Conservation (phyloP, 2,113 vertebrate species). For the Crotalus viridis region DNA sequence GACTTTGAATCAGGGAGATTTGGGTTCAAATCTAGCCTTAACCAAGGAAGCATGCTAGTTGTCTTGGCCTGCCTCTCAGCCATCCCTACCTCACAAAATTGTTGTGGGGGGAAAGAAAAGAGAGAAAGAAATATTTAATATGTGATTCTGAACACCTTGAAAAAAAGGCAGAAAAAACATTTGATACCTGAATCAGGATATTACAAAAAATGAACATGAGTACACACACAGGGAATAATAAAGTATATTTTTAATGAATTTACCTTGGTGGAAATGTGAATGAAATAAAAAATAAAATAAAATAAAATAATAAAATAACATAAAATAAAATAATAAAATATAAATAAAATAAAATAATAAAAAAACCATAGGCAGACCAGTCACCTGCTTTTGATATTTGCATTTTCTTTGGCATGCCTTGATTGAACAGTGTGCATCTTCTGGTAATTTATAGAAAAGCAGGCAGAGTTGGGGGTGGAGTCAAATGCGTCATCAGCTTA, state of each 20-base stretch:
- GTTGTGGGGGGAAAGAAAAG: background rate
- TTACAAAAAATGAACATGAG: background rate
- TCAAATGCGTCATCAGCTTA: background rate
- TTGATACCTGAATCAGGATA: background rate
- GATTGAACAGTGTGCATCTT: background rate
- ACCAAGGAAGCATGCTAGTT: background rate
- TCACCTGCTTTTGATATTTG: background rate
- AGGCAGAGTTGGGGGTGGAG: background rate
- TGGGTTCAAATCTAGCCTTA: background rate
- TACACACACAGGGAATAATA: background rate
- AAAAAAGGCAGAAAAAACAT: background rate
- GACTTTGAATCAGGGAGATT: background rate
- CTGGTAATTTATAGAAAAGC: background rate
- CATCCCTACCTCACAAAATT: background rate
- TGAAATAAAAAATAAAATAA: background rate
- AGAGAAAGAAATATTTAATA: background rate
- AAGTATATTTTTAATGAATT: background rate
- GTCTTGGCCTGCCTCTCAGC: background rate
- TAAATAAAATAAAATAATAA: too few relatives aligned
- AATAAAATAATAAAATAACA: too few relatives aligned
- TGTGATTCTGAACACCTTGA: background rate
- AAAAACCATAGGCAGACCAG: background rate
- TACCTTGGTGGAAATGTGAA: background rate
- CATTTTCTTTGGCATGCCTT: background rate
- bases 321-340: too few relatives aligned